Percentiles rank a stretch among this genome's conserved stretches.
These are phyloP conservation scores for Parnassius orleans DNA, from an alignment of 2,888 invertebrate genomes.

Conservation along the genomic window DNA sequence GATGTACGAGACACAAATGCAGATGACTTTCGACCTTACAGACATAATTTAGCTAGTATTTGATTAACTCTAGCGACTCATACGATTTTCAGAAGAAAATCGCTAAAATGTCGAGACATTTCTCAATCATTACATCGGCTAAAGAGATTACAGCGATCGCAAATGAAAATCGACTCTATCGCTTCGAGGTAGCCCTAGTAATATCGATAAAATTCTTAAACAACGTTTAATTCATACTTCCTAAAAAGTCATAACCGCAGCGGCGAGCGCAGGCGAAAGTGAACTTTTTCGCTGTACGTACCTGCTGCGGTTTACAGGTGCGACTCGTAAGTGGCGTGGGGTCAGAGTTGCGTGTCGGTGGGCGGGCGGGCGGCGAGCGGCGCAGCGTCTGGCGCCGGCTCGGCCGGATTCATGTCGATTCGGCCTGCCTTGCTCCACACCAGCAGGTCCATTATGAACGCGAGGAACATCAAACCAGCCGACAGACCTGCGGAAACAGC, in stretches of 20 bases:
- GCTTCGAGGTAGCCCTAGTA: neutral
- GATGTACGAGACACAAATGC: neutral
- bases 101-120: no score
- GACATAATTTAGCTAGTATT: neutral
- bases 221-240: no score
- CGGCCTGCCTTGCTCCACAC: constrained; percentile 95
- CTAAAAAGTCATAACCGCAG: neutral
- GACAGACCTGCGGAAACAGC: constrained; percentile 85
- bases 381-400: constrained; percentile 34
- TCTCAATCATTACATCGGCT: no score
- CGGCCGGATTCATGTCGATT: constrained; percentile 85
- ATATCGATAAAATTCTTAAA: no score
- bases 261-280: neutral
- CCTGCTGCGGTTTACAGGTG: constrained; percentile 43
- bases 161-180: no score
- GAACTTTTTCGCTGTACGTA: neutral
- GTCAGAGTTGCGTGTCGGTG: constrained; percentile 68
- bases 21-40: neutral
- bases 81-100: no score
- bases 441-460: constrained; percentile 92
- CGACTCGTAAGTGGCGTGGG: constrained; percentile 48
- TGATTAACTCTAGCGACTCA: no score
- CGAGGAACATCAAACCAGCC: constrained; percentile 90
- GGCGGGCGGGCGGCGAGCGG: constrained; percentile 32
- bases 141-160: no score